These are phyloP conservation scores for Tenualosa thibaudeaui DNA, from an alignment of 2,797 vertebrate species.

Conservation along the genomic window DNA sequence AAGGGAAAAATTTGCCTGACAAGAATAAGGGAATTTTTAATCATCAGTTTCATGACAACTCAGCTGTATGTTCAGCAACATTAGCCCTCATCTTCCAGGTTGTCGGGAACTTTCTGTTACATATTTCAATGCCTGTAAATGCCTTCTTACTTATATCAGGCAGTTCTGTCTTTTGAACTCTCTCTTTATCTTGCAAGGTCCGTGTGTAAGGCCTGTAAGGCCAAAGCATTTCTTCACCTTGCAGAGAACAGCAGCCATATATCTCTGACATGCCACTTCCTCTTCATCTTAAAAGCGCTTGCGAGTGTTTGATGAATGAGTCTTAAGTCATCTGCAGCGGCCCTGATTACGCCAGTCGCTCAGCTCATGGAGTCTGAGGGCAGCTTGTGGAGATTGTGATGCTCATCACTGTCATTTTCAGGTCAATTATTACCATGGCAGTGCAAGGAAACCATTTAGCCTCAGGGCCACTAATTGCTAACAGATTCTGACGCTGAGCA, in stretches of 20 bases:
- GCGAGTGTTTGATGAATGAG: slow-evolving; percentile 12
- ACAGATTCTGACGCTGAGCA: slow-evolving; percentile 44
- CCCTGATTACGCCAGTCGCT: slow-evolving; percentile 35
- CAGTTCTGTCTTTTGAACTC: background rate
- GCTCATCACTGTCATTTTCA: slow-evolving; percentile 49
- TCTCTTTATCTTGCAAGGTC: background rate
- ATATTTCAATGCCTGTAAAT: background rate
- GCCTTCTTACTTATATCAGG: background rate
- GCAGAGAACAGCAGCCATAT: background rate
- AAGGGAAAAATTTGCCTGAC: background rate
- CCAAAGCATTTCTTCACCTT: background rate
- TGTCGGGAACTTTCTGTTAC: background rate
- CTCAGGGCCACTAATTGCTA: slow-evolving; percentile 48
- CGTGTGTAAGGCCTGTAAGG: background rate
- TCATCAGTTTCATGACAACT: background rate
- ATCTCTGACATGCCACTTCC: slow-evolving; percentile 14
- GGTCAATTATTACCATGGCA: slow-evolving; percentile 51
- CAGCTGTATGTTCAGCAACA: background rate
- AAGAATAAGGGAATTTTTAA: background rate
- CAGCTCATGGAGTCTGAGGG: slow-evolving; percentile 20
- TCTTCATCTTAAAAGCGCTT: background rate
- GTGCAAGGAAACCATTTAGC: slow-evolving; percentile 29
- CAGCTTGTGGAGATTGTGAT: slow-evolving; percentile 32
- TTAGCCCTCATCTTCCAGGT: background rate
- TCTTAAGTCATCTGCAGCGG: slow-evolving; percentile 27